phyloP scores from a whole-genome alignment of 2,888 invertebrate species.

The Chymomyza caudatula region DNA sequence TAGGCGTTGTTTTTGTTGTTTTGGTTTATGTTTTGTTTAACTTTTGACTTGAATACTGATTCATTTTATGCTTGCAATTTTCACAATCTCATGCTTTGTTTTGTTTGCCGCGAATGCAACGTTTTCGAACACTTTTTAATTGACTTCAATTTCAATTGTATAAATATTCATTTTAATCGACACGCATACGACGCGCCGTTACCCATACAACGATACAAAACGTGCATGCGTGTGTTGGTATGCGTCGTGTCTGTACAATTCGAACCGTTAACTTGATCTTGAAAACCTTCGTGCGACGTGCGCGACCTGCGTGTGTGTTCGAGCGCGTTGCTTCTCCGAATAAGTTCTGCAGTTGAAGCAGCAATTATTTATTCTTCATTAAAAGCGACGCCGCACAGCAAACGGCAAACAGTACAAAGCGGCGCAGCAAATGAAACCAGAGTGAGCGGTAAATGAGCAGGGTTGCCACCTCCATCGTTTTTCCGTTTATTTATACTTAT shows the following conservation, averaged over 20 bases:
- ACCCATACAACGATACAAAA: background rate
- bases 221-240: background rate
- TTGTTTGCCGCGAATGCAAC: slow-evolving; percentile 11
- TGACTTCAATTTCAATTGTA: slow-evolving; percentile 37
- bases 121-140: slow-evolving; percentile 43
- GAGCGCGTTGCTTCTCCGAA: background rate
- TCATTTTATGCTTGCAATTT: slow-evolving; percentile 17
- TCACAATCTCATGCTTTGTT: slow-evolving; percentile 19
- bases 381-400: slow-evolving; percentile 23
- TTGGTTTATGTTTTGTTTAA: slow-evolving; percentile 6
- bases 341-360: slow-evolving; percentile 40
- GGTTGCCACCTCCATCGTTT: background rate
- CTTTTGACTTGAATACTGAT: slow-evolving; percentile 19
- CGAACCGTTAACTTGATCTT: slow-evolving; percentile 1
- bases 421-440: slow-evolving; percentile 24
- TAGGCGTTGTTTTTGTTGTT: slow-evolving; percentile 25
- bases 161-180: slow-evolving; percentile 39
- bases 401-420: background rate
- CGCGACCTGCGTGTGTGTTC: slow-evolving; percentile 4
- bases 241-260: background rate
- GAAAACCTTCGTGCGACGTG: background rate
- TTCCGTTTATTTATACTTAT: background rate
- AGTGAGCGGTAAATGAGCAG: background rate
- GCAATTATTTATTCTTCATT: slow-evolving; percentile 66
- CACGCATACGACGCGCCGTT: background rate